A percentile compares a stretch with the other conserved stretches of the same genome.
These are phyloP conservation scores for Seriola aureovittata DNA, from an alignment of 2,113 vertebrate species.

Conservation along the genomic window DNA sequence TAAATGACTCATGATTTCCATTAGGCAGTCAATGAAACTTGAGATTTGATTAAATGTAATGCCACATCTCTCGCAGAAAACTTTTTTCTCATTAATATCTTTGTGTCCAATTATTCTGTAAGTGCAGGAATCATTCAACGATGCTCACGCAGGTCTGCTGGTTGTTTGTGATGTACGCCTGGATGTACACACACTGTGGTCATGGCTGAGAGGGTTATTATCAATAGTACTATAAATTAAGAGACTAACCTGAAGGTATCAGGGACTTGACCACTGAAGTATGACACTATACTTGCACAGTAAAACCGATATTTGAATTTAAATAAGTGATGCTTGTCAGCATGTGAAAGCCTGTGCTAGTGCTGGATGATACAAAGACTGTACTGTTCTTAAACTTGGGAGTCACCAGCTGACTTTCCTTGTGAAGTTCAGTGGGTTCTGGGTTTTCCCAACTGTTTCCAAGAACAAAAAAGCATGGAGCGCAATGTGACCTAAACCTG, in stretches of 20 bases:
- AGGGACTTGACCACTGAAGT: neutral
- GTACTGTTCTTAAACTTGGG: neutral
- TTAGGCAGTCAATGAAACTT: constrained; percentile 42
- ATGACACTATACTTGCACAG: neutral
- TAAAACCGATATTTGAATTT: neutral
- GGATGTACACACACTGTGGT: neutral
- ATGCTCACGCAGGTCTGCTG: neutral
- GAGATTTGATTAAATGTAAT: constrained; percentile 42
- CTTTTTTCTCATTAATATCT: neutral
- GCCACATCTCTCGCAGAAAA: neutral
- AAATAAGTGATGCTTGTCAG: neutral
- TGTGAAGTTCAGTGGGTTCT: neutral
- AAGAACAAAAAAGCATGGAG: neutral
- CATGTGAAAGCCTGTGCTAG: neutral
- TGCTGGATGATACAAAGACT: neutral
- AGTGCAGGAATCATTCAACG: neutral
- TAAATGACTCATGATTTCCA: constrained; percentile 54
- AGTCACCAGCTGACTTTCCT: neutral
- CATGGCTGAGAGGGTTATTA: no score
- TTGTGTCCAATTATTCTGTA: neutral
- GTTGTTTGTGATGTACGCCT: neutral
- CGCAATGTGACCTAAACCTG: neutral
- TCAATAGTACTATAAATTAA: no score
- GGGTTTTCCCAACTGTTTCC: neutral
- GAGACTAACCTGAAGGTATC: no score